Evolutionary conservation across 1,140 invertebrate species (phyloP).

Genomic region (Magallana ariakensis): DNA sequence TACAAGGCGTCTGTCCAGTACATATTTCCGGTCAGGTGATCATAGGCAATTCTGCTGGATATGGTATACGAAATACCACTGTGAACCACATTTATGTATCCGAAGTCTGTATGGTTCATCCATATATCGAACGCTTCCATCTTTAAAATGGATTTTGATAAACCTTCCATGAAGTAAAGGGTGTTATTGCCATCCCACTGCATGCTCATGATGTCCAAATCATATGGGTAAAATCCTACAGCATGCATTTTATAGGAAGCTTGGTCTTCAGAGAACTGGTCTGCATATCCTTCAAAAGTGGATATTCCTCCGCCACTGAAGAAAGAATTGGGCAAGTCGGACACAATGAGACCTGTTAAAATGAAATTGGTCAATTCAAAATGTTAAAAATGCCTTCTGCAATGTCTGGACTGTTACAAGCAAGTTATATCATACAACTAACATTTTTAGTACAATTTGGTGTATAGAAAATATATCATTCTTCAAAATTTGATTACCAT

Average conservation of each 20-base stretch:
- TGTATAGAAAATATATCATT: no score
- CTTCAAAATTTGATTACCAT: no score
- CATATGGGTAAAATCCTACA: not conserved
- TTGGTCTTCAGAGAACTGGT: not conserved
- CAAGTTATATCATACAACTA: no score
- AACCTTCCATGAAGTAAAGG: not conserved
- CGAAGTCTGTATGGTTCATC: not conserved
- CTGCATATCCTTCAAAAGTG: slow-evolving; percentile 1
- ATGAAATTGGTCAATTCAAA: no score
- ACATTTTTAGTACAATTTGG: no score
- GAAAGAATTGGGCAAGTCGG: not conserved
- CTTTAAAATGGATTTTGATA: not conserved
- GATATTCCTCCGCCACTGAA: not conserved
- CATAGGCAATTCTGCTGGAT: slow-evolving; percentile 25
- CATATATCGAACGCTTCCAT: slow-evolving; percentile 14
- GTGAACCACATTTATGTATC: not conserved
- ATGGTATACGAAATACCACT: not conserved
- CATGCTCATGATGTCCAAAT: slow-evolving; percentile 2
- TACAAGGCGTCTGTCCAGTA: slow-evolving; percentile 42
- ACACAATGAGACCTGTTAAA: not conserved
- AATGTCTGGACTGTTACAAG: no score
- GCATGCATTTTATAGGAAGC: not conserved
- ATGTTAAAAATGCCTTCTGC: no score
- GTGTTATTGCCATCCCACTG: not conserved
- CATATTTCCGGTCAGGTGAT: slow-evolving; percentile 32